Conservation (phyloP, 2,888 invertebrate species). For the Hirtodrosophila duncani region DNA sequence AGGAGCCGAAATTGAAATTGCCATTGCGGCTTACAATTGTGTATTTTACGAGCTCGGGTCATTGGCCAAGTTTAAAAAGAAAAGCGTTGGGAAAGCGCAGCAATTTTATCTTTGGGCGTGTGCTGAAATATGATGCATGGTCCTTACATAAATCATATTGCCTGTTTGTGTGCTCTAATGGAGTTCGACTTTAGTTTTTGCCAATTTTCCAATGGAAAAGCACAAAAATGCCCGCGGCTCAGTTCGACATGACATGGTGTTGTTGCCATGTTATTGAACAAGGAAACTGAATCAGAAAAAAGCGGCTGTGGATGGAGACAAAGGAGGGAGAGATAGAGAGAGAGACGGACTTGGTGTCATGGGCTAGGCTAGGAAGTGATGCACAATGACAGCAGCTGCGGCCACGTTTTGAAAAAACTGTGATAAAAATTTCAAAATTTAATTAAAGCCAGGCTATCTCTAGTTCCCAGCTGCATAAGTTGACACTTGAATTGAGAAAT, state of each 20-base stretch:
- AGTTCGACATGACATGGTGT: slow-evolving; percentile 37
- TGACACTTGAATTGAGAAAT: slow-evolving; percentile 35
- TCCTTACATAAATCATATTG: slow-evolving; percentile 56
- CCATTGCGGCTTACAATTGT: too few relatives aligned
- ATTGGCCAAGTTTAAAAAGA: too few relatives aligned
- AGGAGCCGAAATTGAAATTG: too few relatives aligned
- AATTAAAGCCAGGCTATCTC: slow-evolving; percentile 44
- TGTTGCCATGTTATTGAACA: slow-evolving; percentile 39
- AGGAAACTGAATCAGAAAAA: slow-evolving; percentile 12
- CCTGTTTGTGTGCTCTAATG: slow-evolving; percentile 47
- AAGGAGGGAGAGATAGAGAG: background rate
- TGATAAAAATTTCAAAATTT: slow-evolving; percentile 61
- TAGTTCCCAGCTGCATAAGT: slow-evolving; percentile 6
- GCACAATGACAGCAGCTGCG: background rate
- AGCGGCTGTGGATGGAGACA: slow-evolving; percentile 5
- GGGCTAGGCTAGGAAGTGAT: background rate
- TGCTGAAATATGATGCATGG: slow-evolving; percentile 46
- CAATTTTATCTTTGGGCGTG: slow-evolving; percentile 3
- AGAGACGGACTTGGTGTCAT: slow-evolving; percentile 11
- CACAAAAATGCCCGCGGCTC: slow-evolving; percentile 48
- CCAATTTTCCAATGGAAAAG: slow-evolving; percentile 44
- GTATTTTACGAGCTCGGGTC: too few relatives aligned
- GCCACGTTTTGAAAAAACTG: slow-evolving; percentile 37
- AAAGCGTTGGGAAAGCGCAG: too few relatives aligned
- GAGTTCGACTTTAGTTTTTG: slow-evolving; percentile 52